phyloP scores from a whole-genome alignment of 1,140 invertebrate species.

The Sarcophaga bullata region DNA sequence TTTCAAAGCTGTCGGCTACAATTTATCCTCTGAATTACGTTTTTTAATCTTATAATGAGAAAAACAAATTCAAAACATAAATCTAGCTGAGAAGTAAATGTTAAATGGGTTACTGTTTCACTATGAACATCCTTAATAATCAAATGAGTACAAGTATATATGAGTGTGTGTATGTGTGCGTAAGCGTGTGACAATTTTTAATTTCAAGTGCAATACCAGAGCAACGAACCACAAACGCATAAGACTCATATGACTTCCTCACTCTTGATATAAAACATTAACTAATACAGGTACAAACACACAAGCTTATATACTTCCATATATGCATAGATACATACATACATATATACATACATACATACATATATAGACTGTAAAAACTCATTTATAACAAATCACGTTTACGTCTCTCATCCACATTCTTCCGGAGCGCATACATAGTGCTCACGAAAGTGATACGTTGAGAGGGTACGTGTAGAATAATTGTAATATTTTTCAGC shows the following conservation, averaged over 20 bases:
- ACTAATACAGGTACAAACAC: conserved; percentile 4
- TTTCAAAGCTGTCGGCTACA: no score
- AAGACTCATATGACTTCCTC: conserved; percentile 35
- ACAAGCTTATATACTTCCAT: no score
- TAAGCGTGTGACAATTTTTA: neutral
- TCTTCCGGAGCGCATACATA: no score
- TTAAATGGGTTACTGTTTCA: neutral
- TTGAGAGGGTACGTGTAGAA: neutral
- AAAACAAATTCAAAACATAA: no score
- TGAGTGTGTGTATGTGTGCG: no score
- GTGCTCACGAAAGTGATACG: no score
- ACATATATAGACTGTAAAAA: neutral
- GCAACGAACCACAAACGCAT: conserved; percentile 38
- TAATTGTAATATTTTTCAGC: conserved; percentile 21
- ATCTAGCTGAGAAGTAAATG: neutral
- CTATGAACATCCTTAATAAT: neutral
- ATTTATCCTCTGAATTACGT: neutral
- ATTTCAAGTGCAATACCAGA: conserved; percentile 37
- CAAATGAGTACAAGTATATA: no score
- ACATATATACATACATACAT: neutral
- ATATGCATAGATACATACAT: neutral
- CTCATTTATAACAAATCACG: no score
- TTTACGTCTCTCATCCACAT: no score
- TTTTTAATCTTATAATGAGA: neutral
- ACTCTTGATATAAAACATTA: conserved; percentile 5